Evolutionary conservation across 2,113 vertebrate genomes (phyloP).

Genomic region (Arenaria interpres): DNA sequence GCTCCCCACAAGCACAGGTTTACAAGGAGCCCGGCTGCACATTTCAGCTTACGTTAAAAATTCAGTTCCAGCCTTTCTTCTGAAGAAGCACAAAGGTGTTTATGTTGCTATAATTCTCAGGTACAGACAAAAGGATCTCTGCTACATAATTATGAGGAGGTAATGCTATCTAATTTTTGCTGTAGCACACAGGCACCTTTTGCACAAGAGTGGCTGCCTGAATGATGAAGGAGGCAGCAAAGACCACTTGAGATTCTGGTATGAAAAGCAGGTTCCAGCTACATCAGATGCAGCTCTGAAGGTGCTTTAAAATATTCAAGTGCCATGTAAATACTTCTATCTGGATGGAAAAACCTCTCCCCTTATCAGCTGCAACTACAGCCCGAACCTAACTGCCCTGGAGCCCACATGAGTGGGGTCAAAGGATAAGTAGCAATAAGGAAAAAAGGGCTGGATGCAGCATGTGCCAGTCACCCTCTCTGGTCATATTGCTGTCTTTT

Average conservation of each 20-base stretch:
- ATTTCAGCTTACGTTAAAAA: not conserved
- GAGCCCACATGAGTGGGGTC: not conserved
- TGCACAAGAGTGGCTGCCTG: not conserved
- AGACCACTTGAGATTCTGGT: not conserved
- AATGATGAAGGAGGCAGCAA: not conserved
- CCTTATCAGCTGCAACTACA: not conserved
- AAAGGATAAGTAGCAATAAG: not conserved
- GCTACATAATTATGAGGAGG: not conserved
- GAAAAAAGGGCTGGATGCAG: accelerated
- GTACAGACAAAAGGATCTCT: not conserved
- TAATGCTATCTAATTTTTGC: not conserved
- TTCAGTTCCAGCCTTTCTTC: not conserved
- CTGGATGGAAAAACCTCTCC: not conserved
- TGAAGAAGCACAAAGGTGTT: not conserved
- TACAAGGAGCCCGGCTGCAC: not conserved
- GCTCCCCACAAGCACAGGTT: not conserved
- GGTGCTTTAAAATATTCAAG: not conserved
- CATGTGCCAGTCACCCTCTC: not conserved
- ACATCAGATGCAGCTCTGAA: not conserved
- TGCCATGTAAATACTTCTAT: not conserved
- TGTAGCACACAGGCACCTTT: not conserved
- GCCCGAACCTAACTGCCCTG: not conserved
- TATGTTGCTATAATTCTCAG: not conserved
- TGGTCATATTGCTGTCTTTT: not conserved
- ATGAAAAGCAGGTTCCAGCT: not conserved